Evolutionary conservation across 1,140 invertebrate genomes (phyloP).

Genomic region (Drosophila seguyi): DNA sequence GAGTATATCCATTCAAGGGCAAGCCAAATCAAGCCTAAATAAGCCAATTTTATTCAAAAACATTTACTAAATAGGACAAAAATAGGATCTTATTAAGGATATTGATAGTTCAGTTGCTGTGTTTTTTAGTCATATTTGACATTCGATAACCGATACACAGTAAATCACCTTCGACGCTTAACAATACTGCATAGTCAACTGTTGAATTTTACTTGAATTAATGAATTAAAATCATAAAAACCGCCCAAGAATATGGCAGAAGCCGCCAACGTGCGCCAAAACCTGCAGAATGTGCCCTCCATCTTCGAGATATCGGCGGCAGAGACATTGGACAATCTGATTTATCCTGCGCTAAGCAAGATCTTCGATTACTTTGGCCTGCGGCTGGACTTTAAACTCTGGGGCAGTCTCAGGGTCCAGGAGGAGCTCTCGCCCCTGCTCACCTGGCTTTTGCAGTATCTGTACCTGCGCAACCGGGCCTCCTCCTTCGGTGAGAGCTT

Average conservation of each 20-base stretch:
- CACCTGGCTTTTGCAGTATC: constrained; percentile 74
- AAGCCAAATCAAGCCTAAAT: neutral
- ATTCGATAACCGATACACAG: constrained; percentile 4
- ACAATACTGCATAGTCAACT: constrained; percentile 17
- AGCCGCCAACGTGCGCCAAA: constrained; percentile 78
- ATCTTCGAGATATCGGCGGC: constrained; percentile 83
- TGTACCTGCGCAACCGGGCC: constrained; percentile 74
- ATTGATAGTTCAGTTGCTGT: no score
- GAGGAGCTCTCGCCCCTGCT: constrained; percentile 76
- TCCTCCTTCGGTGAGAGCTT: constrained; percentile 82
- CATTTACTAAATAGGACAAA: neutral
- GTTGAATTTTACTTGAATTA: constrained; percentile 26
- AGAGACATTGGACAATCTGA: constrained; percentile 78
- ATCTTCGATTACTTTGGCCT: constrained; percentile 79
- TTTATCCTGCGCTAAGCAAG: constrained; percentile 82
- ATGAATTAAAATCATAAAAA: constrained; percentile 5
- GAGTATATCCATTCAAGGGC: neutral
- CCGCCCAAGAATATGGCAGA: constrained; percentile 49
- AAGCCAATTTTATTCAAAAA: no score
- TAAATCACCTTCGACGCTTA: neutral
- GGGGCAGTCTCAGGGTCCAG: constrained; percentile 56
- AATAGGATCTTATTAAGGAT: neutral
- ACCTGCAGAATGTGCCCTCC: constrained; percentile 80
- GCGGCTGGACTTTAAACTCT: constrained; percentile 78
- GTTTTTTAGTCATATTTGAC: neutral